phyloP scores from a whole-genome alignment of 2,797 vertebrate species.

The Neopelma chrysocephalum region DNA sequence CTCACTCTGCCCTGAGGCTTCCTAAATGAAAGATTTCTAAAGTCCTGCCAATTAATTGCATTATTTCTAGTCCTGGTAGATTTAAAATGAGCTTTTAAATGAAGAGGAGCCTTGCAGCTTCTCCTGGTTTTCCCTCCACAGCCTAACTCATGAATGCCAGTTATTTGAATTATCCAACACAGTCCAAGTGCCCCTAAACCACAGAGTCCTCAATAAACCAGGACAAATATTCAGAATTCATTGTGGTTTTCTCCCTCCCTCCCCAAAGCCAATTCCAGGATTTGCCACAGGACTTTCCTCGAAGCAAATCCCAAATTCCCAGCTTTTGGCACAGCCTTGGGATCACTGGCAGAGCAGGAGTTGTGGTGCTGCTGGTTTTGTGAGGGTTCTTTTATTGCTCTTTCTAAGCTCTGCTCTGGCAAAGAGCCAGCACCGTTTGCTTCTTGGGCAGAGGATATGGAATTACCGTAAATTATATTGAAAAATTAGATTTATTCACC shows the following conservation, averaged over 20 bases:
- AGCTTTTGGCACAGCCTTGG: background rate
- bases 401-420: conserved; percentile 64
- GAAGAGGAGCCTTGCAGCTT: background rate
- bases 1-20: background rate
- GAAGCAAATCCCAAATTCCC: background rate
- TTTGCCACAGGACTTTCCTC: background rate
- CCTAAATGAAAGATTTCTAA: conserved; percentile 28
- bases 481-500: conserved; percentile 84
- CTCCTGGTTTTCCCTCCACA: background rate
- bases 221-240: background rate
- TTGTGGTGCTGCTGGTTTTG: background rate
- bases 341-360: background rate
- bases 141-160: background rate
- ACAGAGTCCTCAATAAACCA: background rate
- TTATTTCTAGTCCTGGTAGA: conserved; percentile 58
- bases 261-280: background rate
- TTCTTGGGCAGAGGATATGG: conserved; percentile 77
- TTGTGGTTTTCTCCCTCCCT: background rate
- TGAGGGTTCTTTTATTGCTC: background rate
- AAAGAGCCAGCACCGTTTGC: conserved; percentile 70
- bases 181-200: background rate
- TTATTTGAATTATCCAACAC: conserved; percentile 35
- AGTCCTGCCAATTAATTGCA: conserved; percentile 60
- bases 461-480: conserved; percentile 82
- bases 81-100: conserved; percentile 35